Conservation (phyloP, 2,113 vertebrate species). For the Oreamnos americanus region DNA sequence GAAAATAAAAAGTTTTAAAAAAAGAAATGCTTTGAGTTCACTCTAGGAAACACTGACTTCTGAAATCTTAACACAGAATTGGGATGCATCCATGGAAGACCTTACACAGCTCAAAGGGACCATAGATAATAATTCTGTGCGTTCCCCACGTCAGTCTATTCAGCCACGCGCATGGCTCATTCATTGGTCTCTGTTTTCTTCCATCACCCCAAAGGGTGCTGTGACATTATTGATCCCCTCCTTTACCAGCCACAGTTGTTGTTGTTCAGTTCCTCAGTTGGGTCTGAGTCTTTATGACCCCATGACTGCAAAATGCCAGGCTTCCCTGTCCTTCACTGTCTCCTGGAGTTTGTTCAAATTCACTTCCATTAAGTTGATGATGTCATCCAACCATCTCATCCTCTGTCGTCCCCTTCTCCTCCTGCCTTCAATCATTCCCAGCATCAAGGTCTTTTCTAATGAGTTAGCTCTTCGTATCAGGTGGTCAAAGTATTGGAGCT, state of each 20-base stretch:
- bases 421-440: neutral
- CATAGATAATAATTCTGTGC: conserved; percentile 97
- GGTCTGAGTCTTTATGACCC: neutral
- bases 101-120: conserved; percentile 96
- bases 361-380: neutral
- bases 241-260: conserved; percentile 95
- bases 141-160: conserved; percentile 95
- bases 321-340: neutral
- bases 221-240: conserved; percentile 97
- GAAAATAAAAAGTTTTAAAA: neutral
- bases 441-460: neutral
- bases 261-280: neutral
- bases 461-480: neutral
- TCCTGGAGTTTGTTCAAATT: neutral
- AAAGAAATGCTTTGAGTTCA: conserved; percentile 94
- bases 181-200: conserved; percentile 97
- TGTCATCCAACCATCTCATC: neutral
- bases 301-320: neutral
- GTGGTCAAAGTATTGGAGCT: neutral
- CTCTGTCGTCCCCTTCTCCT: neutral
- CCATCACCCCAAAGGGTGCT: conserved; percentile 96
- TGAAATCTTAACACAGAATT: conserved; percentile 98
- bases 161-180: conserved; percentile 98
- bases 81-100: conserved; percentile 96
- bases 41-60: conserved; percentile 98